Base-by-base conservation (phyloP, 1,140 invertebrate species). In the Aphidius ervi region DNA sequence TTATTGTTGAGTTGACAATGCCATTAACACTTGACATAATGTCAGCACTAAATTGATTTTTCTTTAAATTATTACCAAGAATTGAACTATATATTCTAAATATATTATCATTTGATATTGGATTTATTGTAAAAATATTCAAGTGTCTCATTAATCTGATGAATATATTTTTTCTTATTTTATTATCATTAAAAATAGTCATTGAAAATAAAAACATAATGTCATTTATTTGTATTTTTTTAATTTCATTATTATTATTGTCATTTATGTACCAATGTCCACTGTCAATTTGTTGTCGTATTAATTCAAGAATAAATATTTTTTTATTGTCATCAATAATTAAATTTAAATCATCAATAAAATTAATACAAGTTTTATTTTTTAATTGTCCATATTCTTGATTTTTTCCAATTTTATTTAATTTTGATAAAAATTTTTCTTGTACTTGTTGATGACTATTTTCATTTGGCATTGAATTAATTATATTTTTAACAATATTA, bases 331-430 rank as follows among this genome's bases (percentile, higher is more conserved):
- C 75, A 16, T 77, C 73, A 7, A 74, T 70, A 0, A 83, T 82
- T 77, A 85, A 79, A 69, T 88, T 85, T 47, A 90, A 69, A 70
- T 91, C 88, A 72, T 90, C 88, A 16, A 90, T 79, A 71, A 89
- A 89, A 47, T 88, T 83, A 37, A 89, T 77, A 48, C 75, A 81
- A 59, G 79, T 78, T 63, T 84, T 83, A 8, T 83, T 82, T 20
- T 80, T 69, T 6, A 79, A 77, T 10, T 85, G 83, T 0, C 83
- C 84, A 70, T 82, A 89, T 5, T 31, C 23, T 31, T 82, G 73
- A 7, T 82, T 82, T 63, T 80, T 81, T 42, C 79, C 78, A 43
- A 82, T 73, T 73, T 84, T 87, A 16, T 68, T 83, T 59, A 89
- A 74, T 68, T 86, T 87, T 1, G 82, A 84, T 59, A 89, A 76